Conservation (phyloP, 2,888 invertebrate species). For the Cephus sareptanus region DNA sequence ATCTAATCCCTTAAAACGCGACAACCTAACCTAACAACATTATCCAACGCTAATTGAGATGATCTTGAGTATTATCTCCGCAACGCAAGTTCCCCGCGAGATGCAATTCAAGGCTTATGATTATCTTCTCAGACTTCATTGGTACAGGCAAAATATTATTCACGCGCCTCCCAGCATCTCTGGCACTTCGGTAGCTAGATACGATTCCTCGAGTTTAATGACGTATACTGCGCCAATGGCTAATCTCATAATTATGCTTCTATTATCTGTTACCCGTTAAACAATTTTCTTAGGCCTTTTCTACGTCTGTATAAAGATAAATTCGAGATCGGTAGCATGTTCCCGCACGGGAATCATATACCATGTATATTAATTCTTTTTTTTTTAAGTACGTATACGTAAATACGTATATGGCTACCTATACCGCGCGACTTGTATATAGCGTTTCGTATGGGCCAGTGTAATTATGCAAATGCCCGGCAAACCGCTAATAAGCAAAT, state of each 20-base stretch:
- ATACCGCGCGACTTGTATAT: neutral
- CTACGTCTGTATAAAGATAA: neutral
- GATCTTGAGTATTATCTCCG: neutral
- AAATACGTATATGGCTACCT: neutral
- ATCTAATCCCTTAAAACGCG: neutral
- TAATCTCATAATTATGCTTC: constrained; percentile 55
- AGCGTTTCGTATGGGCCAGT: neutral
- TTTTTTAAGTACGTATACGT: neutral
- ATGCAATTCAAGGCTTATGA: neutral
- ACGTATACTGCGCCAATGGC: constrained; percentile 40
- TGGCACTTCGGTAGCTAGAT: constrained; percentile 33
- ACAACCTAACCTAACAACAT: neutral
- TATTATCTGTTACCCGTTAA: constrained; percentile 47
- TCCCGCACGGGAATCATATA: neutral
- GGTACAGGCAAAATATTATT: constrained; percentile 1
- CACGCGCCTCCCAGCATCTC: neutral
- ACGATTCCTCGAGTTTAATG: constrained; percentile 49
- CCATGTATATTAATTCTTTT: neutral
- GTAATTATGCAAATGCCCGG: neutral
- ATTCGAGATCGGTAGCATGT: neutral
- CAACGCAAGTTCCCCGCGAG: neutral
- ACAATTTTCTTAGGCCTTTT: neutral
- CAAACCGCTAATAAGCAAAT: neutral
- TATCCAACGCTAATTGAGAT: neutral
- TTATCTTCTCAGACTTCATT: neutral